These are phyloP conservation scores for Pogona vitticeps DNA, from an alignment of 2,113 vertebrate species.

Conservation along the genomic window DNA sequence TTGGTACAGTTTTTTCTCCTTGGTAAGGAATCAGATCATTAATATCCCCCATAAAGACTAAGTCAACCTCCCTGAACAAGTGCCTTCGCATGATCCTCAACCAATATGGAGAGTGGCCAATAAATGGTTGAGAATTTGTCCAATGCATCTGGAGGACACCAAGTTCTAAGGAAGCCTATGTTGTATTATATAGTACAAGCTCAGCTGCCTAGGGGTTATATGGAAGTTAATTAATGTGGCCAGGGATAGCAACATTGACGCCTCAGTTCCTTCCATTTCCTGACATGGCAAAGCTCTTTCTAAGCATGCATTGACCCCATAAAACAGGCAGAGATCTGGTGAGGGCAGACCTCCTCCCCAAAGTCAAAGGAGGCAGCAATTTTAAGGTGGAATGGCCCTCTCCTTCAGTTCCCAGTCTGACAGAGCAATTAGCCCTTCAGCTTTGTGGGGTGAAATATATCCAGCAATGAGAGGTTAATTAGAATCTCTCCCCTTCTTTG, in stretches of 20 bases:
- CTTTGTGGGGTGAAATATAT: background rate
- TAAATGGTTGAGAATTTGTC: too few species aligned
- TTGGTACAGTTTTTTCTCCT: too few species aligned
- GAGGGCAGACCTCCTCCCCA: background rate
- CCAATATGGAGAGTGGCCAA: too few species aligned
- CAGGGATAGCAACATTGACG: background rate
- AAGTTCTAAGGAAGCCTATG: background rate
- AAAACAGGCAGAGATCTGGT: background rate
- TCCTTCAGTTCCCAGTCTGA: too few species aligned
- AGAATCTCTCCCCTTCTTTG: background rate
- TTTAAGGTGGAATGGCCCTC: background rate
- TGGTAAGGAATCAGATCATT: too few species aligned
- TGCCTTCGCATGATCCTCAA: too few species aligned
- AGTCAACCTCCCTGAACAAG: too few species aligned
- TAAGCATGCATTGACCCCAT: background rate
- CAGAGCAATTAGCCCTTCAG: background rate
- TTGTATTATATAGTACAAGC: too few species aligned
- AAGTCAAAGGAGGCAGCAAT: background rate
- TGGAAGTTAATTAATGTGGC: background rate
- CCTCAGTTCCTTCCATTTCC: background rate
- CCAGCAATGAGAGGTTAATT: background rate
- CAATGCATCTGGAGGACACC: too few species aligned
- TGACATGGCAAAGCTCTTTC: constrained; percentile 3
- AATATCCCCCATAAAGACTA: too few species aligned
- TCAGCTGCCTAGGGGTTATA: background rate